Conservation (phyloP, 2,888 invertebrate genomes). For the Chrysolina americana region DNA sequence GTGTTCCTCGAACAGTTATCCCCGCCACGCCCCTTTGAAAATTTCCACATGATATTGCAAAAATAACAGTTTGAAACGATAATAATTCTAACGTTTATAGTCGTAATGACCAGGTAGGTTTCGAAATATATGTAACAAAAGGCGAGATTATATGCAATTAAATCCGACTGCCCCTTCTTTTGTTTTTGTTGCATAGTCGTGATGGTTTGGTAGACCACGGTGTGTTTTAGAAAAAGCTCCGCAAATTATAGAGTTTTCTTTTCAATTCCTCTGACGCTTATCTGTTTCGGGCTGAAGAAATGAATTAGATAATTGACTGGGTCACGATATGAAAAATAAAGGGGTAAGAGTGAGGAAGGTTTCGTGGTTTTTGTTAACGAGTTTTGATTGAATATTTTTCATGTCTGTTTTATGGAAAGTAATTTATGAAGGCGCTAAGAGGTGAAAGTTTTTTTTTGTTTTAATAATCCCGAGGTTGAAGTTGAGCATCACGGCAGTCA, state of each 20-base stretch:
- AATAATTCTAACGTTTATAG: conserved; percentile 33
- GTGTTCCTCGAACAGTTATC: conserved; percentile 37
- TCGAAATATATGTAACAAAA: conserved; percentile 48
- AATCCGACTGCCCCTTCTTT: conserved; percentile 42
- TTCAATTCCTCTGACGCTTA: conserved; percentile 12
- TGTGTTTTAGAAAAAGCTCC: conserved; percentile 19
- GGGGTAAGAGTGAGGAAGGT: neutral
- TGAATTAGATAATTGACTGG: conserved; percentile 4
- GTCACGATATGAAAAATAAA: conserved; percentile 9
- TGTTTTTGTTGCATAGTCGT: conserved; percentile 37
- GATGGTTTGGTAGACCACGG: conserved; percentile 1
- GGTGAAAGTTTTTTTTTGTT: too few species aligned
- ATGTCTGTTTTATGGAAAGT: too few species aligned
- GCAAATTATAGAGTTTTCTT: conserved; percentile 13
- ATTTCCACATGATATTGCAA: conserved; percentile 44
- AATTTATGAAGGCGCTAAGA: too few species aligned
- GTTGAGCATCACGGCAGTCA: too few species aligned
- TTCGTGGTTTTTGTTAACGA: neutral
- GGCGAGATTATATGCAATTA: conserved; percentile 47
- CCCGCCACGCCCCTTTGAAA: conserved; percentile 29
- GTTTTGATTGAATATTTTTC: too few species aligned
- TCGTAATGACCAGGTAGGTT: conserved; percentile 39
- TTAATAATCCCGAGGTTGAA: too few species aligned
- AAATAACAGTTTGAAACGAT: conserved; percentile 38
- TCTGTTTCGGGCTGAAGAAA: neutral